Evolutionary conservation across 2,113 vertebrate species (phyloP), one percentile per base, ranked within the genome.

Genomic region (Scomber scombrus): DNA sequence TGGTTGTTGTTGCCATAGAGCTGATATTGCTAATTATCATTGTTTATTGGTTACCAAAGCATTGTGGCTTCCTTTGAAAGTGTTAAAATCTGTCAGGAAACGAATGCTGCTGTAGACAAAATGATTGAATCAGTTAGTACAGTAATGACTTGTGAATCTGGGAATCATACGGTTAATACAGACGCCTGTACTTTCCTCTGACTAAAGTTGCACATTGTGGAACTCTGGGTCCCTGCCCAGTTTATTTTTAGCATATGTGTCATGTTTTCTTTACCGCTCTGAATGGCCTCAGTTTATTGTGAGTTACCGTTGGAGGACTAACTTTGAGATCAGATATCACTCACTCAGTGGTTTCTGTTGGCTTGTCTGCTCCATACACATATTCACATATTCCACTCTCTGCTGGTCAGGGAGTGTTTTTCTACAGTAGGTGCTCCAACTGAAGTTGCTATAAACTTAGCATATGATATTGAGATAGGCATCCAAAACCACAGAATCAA

Each of bases 231-330:
- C 71, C 18, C 68, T 52, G 78, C 89, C 90, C 13, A 9, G 66
- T 78, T n/a, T 89, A 91, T 92, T 91, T 92, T 88, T 89, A 89
- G 88, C 67, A 51, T 51, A 75, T 83, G 85, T 89, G 89, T 91
- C 87, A 89, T 91, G 85, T 91, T 93, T 91, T 93, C 85, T 92
- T 84, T 85, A 78, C 79, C 8, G 26, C 84, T 74, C 66, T 89
- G 84, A 88, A 90, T 80, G 73, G 89, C 19, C 62, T 67, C 67
- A 80, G 84, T 92, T 91, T 87, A 83, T 91, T 89, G 80, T 84
- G 82, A 79, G 71, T 90, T 85, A 77, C 78, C 11, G 64, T 81
- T 84, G 66, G 71, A 85, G 77, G 81, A 74, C 75, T 57, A 15
- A 8, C 71, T 83, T 72, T 64, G 78, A 85, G 89, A 90, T 92